phyloP scores from a whole-genome alignment of 2,888 invertebrate genomes.

The Copidosoma aretas region DNA sequence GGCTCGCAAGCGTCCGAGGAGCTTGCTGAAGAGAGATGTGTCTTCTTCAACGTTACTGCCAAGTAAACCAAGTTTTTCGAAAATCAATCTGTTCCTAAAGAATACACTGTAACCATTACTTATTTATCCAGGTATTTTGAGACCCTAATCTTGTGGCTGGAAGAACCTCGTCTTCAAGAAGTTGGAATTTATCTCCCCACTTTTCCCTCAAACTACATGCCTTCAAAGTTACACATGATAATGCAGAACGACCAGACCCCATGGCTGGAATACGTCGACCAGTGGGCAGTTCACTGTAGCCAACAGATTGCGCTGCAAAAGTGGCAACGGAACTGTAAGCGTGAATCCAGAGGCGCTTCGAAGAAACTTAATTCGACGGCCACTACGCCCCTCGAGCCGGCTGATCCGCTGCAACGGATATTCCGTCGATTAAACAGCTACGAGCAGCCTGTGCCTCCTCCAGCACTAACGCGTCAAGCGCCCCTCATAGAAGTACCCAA shows the following conservation, averaged over 20 bases:
- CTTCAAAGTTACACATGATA: conserved; percentile 69
- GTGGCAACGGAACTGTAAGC: conserved; percentile 63
- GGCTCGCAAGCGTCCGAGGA: conserved; percentile 46
- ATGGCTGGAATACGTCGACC: conserved; percentile 75
- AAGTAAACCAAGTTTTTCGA: conserved; percentile 48
- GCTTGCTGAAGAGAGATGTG: conserved; percentile 57
- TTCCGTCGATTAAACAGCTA: conserved; percentile 70
- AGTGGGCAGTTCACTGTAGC: conserved; percentile 65
- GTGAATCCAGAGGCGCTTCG: neutral
- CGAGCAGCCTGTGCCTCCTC: conserved; percentile 69
- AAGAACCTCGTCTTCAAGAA: conserved; percentile 78
- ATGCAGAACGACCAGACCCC: conserved; percentile 69
- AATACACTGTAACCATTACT: neutral
- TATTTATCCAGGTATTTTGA: conserved; percentile 65
- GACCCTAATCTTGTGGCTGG: conserved; percentile 77
- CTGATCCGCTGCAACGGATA: conserved; percentile 67
- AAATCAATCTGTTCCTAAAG: conserved; percentile 3
- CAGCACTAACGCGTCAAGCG: conserved; percentile 63
- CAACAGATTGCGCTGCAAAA: conserved; percentile 65
- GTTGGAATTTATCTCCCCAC: conserved; percentile 71
- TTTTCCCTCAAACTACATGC: conserved; percentile 77
- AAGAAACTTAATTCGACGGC: conserved; percentile 43
- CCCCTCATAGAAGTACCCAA: conserved; percentile 62
- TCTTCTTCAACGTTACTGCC: conserved; percentile 57
- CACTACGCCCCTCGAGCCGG: conserved; percentile 47